Evolutionary conservation across 2,888 invertebrate genomes (phyloP).

Genomic region (Tanaodytes sp.): DNA sequence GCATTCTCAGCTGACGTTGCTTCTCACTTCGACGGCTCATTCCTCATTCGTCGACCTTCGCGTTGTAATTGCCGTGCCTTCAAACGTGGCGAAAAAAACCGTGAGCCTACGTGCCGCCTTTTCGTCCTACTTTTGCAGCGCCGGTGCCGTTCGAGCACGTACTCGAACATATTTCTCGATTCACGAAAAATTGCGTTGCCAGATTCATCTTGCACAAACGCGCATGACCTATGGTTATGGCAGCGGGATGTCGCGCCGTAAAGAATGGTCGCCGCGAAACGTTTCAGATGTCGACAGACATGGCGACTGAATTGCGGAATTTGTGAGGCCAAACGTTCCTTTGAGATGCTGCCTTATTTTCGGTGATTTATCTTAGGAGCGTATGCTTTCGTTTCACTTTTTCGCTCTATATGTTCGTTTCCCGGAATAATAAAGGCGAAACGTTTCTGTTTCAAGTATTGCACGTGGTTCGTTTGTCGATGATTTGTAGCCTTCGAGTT

Average conservation of each 20-base stretch:
- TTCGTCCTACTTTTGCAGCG: too few species aligned
- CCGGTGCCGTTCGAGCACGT: conserved; percentile 31
- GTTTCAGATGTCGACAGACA: conserved; percentile 24
- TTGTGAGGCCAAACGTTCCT: conserved; percentile 11
- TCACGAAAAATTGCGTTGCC: conserved; percentile 42
- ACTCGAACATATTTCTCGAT: conserved; percentile 40
- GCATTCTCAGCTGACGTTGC: conserved; percentile 58
- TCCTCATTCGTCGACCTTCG: too few species aligned
- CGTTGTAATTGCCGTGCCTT: conserved; percentile 64
- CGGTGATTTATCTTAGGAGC: conserved; percentile 8
- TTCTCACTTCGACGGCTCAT: too few species aligned
- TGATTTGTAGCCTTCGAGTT: neutral
- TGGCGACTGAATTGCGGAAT: conserved; percentile 11
- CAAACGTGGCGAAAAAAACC: too few species aligned
- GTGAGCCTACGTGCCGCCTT: too few species aligned
- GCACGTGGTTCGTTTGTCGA: neutral
- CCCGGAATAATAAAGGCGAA: neutral
- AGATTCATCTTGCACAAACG: conserved; percentile 36
- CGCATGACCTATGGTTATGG: conserved; percentile 16
- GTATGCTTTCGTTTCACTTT: neutral
- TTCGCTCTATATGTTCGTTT: conserved; percentile 1
- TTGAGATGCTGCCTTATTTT: conserved; percentile 18
- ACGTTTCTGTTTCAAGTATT: neutral
- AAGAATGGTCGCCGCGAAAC: conserved; percentile 10
- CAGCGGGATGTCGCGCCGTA: conserved; percentile 9